Evolutionary conservation across 2,797 vertebrate species (phyloP).

Genomic region (Yasuhikotakia modesta): DNA sequence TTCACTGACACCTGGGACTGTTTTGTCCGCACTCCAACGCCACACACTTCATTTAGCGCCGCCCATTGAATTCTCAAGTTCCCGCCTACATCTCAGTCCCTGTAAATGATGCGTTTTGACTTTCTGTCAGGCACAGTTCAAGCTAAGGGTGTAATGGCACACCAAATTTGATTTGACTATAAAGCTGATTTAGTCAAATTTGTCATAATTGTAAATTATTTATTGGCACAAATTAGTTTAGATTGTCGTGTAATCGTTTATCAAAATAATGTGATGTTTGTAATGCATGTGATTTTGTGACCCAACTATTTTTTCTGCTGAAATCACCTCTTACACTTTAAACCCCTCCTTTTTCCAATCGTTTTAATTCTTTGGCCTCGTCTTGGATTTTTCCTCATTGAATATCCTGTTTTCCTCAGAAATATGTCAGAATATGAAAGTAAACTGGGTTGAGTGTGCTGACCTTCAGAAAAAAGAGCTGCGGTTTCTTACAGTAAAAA

Average conservation of each 20-base stretch:
- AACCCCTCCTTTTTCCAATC: too few species aligned
- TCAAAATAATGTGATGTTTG: too few species aligned
- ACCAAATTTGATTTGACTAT: too few species aligned
- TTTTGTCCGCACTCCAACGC: slow-evolving; percentile 51
- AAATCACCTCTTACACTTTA: too few species aligned
- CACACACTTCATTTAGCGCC: slow-evolving; percentile 36
- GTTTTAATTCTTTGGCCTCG: too few species aligned
- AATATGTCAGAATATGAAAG: background rate
- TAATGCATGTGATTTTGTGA: too few species aligned
- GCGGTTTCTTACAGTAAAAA: background rate
- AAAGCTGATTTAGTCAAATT: too few species aligned
- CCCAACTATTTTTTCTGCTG: too few species aligned
- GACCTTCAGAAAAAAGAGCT: background rate
- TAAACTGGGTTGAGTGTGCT: background rate
- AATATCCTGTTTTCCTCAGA: background rate
- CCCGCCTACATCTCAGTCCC: slow-evolving; percentile 21
- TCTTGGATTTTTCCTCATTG: background rate
- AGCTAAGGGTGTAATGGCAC: too few species aligned
- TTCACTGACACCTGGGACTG: slow-evolving; percentile 54
- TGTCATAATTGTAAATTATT: background rate
- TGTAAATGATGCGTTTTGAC: slow-evolving; percentile 18
- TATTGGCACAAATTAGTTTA: background rate
- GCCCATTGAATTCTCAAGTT: background rate
- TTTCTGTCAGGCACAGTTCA: slow-evolving; percentile 15
- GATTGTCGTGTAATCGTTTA: too few species aligned